phyloP scores from a whole-genome alignment of 2,113 vertebrate genomes.

The Hydropotes inermis region DNA sequence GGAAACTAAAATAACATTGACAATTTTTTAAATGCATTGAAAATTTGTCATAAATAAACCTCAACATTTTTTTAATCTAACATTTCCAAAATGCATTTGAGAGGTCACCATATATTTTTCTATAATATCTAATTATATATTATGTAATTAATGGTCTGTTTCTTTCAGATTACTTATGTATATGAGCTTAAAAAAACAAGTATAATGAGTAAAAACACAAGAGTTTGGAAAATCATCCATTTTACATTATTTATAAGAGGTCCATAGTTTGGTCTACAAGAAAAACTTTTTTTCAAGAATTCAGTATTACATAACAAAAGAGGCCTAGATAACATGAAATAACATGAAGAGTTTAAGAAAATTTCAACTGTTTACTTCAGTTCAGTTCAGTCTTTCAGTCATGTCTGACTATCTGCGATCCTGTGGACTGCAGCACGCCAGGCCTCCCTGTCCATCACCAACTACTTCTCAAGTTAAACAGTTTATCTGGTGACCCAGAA shows the following conservation, averaged over 20 bases:
- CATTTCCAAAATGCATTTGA: background rate
- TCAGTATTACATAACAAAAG: background rate
- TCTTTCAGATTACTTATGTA: background rate
- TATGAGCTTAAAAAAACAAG: background rate
- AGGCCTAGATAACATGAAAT: background rate
- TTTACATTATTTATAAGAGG: background rate
- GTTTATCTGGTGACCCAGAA: background rate
- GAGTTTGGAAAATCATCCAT: background rate
- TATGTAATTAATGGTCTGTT: background rate
- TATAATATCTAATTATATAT: background rate
- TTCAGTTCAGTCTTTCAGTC: background rate
- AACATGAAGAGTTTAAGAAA: background rate
- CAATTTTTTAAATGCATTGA: background rate
- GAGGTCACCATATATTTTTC: background rate
- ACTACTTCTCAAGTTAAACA: background rate
- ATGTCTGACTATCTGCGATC: background rate
- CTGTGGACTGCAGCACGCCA: fast-evolving
- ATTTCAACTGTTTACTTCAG: background rate
- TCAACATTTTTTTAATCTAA: background rate
- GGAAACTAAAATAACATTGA: background rate
- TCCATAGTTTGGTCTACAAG: background rate
- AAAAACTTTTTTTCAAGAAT: background rate
- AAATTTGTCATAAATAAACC: background rate
- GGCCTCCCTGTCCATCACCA: background rate
- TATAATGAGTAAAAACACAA: background rate